These are phyloP conservation scores for Aix galericulata DNA, from an alignment of 2,113 vertebrate genomes.

Conservation along the genomic window DNA sequence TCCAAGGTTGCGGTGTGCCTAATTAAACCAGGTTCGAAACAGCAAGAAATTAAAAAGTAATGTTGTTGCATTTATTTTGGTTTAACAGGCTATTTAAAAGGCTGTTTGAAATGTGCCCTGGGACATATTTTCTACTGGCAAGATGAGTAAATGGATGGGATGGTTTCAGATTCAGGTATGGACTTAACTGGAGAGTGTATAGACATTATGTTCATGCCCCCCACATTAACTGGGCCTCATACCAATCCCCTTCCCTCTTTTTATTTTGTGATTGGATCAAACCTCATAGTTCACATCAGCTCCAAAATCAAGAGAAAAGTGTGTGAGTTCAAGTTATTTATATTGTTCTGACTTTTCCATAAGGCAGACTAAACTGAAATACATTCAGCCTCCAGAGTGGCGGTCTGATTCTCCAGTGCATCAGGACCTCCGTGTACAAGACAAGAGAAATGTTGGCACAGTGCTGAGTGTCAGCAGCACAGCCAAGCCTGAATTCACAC, in stretches of 20 bases:
- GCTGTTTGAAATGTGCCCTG: slow-evolving; percentile 25
- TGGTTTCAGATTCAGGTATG: neutral
- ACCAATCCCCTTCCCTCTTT: neutral
- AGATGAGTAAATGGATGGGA: neutral
- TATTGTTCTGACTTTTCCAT: neutral
- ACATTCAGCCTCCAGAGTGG: neutral
- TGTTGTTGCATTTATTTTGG: slow-evolving; percentile 46
- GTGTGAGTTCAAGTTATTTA: neutral
- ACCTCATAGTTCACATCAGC: neutral
- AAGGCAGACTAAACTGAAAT: accelerated
- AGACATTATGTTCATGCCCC: neutral
- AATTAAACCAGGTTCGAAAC: slow-evolving; percentile 67
- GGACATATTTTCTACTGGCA: neutral
- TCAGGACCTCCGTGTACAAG: neutral
- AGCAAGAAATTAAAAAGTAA: slow-evolving; percentile 52
- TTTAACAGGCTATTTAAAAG: slow-evolving; percentile 52
- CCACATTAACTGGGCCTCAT: neutral
- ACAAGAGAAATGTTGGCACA: neutral
- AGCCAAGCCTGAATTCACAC: neutral
- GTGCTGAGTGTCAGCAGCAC: neutral
- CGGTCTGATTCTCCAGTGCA: neutral
- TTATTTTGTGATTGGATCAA: neutral
- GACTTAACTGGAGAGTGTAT: neutral
- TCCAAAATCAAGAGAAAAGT: neutral
- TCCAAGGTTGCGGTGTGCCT: slow-evolving; percentile 51